Base-by-base conservation (phyloP, 2,797 vertebrate genomes). In the Falco concolor region DNA sequence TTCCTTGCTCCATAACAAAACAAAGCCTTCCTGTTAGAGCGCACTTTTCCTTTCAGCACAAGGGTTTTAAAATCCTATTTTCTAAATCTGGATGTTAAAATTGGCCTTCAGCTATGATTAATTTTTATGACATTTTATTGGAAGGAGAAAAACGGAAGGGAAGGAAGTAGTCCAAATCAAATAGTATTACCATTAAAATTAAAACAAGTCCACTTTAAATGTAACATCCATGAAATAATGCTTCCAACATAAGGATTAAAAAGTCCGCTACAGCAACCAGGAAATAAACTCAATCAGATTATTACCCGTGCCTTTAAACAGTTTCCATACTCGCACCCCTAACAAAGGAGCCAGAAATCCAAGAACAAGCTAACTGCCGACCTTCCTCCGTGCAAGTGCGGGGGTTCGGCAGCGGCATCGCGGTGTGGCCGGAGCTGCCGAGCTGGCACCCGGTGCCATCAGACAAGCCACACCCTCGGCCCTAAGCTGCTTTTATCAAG, bases 31-130 rank as follows among this genome's bases (percentile, higher is more conserved):
- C 87, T 89, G 49, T 74, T 25, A 2, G 7, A 68, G 49, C 0
- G 6, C 14, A 7, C 57, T 80, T 42, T 23, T 57, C 54, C 50
- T 80, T 91, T 36, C 54, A 91, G 90, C 61, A 63, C 22, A 36
- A 49, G 87, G 38, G n/a, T 34, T 95, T 87, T 63, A 17, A 87
- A 93, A 78, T 61, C 74, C n/a, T 50, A 9, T 93, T 90, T 75
- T 67, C 85, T 95, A 90, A 86, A 52, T 36, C 87, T 91, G 70
- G 84, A 95, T 87, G 80, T 59, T 90, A 81, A 93, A 90, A 64
- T 8, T 76, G 73, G 80, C 91, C 74, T 76, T 90, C 8, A n/a
- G 88, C 67, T 30, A 59, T 8, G 74, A 96, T 90, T 88, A 88
- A 79, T 90, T 91, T 80, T 91, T 76, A 84, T 84, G 90, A 95